A percentile compares a stretch with the other conserved stretches of the same genome.
Conservation (phyloP, 1,140 invertebrate genomes). For the Camponotus vicinus region DNA sequence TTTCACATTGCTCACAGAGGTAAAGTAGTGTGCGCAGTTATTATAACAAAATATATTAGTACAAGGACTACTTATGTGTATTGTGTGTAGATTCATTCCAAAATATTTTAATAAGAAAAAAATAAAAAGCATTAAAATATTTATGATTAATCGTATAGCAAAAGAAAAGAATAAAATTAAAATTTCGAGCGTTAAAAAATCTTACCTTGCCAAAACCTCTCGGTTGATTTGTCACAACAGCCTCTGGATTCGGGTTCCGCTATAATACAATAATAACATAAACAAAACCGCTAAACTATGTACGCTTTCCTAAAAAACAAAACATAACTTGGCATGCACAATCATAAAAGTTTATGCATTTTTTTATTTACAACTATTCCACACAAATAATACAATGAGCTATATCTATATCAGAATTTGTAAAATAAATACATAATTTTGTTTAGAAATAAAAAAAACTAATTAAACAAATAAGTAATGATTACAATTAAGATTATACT, state of each 20-base stretch:
- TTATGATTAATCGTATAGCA: slow-evolving; percentile 8
- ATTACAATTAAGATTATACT: neutral
- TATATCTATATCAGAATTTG: slow-evolving; percentile 32
- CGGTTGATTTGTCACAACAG: slow-evolving; percentile 84
- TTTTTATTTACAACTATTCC: slow-evolving; percentile 58
- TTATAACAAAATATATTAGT: slow-evolving; percentile 12
- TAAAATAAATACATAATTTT: neutral
- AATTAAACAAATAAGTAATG: slow-evolving; percentile 5
- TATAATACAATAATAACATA: slow-evolving; percentile 86
- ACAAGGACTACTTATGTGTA: neutral
- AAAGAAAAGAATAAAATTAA: slow-evolving; percentile 8
- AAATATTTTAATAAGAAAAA: slow-evolving; percentile 3
- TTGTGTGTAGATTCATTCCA: slow-evolving; percentile 15
- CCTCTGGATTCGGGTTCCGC: slow-evolving; percentile 84
- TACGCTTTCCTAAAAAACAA: slow-evolving; percentile 72
- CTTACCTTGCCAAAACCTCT: slow-evolving; percentile 81
- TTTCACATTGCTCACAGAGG: neutral
- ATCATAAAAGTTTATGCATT: slow-evolving; percentile 66
- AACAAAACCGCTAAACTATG: slow-evolving; percentile 85
- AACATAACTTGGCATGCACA: slow-evolving; percentile 52
- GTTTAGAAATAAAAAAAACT: neutral
- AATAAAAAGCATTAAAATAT: slow-evolving; percentile 22
- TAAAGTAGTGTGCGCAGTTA: neutral
- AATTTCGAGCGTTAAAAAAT: slow-evolving; percentile 70
- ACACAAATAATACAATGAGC: slow-evolving; percentile 49